Evolutionary conservation across 2,888 invertebrate genomes (phyloP).

Genomic region (Xanthia togata): DNA sequence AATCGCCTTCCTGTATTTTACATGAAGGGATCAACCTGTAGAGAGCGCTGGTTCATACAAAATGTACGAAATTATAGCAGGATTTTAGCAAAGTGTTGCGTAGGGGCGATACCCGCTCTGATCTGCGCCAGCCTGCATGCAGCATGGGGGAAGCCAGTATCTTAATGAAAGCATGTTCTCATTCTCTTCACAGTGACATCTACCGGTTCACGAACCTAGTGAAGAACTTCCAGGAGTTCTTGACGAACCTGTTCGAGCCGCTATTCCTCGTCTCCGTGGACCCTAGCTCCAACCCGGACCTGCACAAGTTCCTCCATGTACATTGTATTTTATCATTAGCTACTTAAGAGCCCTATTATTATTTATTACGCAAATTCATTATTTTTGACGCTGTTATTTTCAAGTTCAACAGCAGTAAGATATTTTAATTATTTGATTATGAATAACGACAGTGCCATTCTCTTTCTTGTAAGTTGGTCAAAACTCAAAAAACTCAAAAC

Average conservation of each 20-base stretch:
- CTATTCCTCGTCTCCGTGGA: constrained; percentile 98
- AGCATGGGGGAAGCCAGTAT: neutral
- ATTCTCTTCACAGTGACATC: constrained; percentile 94
- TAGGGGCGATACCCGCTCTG: neutral
- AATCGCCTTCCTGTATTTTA: no score
- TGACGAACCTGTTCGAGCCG: constrained; percentile 98
- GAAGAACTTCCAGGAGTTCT: constrained; percentile 98
- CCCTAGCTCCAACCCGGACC: constrained; percentile 97
- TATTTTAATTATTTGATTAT: no score
- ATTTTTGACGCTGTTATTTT: no score
- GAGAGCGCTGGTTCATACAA: neutral
- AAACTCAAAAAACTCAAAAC: no score
- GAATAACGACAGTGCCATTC: no score
- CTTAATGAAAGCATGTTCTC: neutral
- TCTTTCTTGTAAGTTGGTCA: neutral
- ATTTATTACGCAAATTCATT: no score
- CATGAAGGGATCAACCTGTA: neutral
- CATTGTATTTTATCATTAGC: constrained; percentile 32
- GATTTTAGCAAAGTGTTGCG: neutral
- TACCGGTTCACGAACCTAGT: constrained; percentile 98
- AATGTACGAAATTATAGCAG: no score
- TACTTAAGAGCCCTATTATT: neutral
- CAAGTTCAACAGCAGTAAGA: no score
- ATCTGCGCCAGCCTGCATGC: neutral
- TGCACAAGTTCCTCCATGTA: constrained; percentile 94